Base-by-base conservation (phyloP, 1,140 invertebrate genomes). In the Parapsyche elsis region DNA sequence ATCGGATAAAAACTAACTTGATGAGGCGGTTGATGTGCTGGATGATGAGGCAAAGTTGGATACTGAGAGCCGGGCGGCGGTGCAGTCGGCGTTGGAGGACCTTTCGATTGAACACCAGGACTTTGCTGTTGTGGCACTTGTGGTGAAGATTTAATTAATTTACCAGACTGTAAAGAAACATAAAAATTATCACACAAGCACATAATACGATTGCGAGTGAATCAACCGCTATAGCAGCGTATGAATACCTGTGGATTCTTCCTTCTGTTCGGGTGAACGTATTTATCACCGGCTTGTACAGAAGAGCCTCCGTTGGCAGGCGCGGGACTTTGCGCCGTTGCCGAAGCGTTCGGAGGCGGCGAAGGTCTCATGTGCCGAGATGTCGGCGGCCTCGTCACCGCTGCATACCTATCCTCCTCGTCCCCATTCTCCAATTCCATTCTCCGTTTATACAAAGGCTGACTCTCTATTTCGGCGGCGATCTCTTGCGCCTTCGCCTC, bases 341-440 rank as follows among this genome's bases (percentile, higher is more conserved):
- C 59, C 12, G 67, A 38, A 67, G 49, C 81, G 77, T 26, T 81
- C 77, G 83, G 85, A 4, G 82, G 83, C 53, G 81, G 80, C 12
- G 84, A 83, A 75, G 86, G 85, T 12, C 83, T 71, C 7, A 85
- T 84, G 2, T 84, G 84, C 44, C 85, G 84, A 7, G 89, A 90
- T 21, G 84, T 84, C 26, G 84, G 84, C 9, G 90, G 91, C 44
- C 93, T 87, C 80, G 92, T 89, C 21, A 95, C 94, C 19, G 94
- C 92, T 19, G 94, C 94, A 88, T 93, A 97, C 83, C 92, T 89
- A 84, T 96, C 94, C 86, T 97, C 96, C 84, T 97, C 95, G 84
- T 97, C 96, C 0, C 95, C 96, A 89, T 98, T 97, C 89, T 98
- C 97, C 71, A 97, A 85, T 74, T 96, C 95, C 74, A 94, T 89